Evolutionary conservation across 2,888 invertebrate genomes (phyloP), one percentile per base, ranked within the genome.

Genomic region (Ectemnius cavifrons): DNA sequence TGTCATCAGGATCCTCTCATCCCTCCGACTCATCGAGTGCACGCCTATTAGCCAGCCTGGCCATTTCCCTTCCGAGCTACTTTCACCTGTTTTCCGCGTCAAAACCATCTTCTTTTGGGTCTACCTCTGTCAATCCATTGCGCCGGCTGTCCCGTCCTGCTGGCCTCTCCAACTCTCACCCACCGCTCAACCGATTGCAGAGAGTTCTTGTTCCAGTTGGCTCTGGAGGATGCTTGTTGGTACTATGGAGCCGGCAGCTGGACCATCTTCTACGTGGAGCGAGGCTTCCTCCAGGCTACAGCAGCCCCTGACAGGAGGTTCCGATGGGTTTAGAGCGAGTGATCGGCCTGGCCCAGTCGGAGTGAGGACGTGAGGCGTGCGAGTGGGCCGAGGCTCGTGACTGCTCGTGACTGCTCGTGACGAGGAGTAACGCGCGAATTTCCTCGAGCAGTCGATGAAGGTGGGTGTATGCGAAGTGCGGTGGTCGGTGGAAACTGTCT

Each of bases 401-500:
- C 20, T 23, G 6, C 28, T n/a, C 28, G 27, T 0, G n/a, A 37
- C 0, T 23, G 6, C 28, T n/a, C 28, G 27, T 0, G n/a, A 37
- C 0, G 37, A 28, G 13, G 23, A 27, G 23, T 14, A 20, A 23
- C 20, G 58, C 45, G 28, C 37, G 28, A 47, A 46, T 60, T 18
- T 14, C 14, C 37, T 60, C 37, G 60, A 1, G 52, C 45, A 23
- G n/a, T n/a, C 20, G 13, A n/a, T 52, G 16, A 28, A 37, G 57
- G 56, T 13, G 27, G 72, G 78, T 63, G 14, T 58, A 66, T 63
- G 52, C 59, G 47, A 68, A 73, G 71, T 71, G 71, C 63, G 73
- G 80, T 67, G 73, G 58, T 49, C 63, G 52, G 61, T 59, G 73
- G 46, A 28, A 68, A 74, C 73, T 73, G 76, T 75, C 71, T 64